Base-by-base conservation (phyloP, 2,888 invertebrate genomes). In the Drosophila melanocephala region DNA sequence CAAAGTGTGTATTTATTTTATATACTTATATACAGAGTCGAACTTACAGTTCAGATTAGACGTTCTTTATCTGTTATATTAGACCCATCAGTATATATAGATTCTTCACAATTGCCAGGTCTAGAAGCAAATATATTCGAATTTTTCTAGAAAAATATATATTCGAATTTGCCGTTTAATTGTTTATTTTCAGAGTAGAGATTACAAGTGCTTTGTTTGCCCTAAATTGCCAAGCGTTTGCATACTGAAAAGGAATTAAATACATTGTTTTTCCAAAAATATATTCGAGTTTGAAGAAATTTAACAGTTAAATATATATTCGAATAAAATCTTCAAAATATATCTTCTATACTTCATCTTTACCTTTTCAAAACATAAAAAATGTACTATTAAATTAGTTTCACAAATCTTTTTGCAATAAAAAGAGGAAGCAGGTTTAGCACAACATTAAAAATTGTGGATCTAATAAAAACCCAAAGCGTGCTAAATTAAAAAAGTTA, bases 31-130 rank as follows among this genome's bases (percentile, higher is more conserved):
- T 16, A 16, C 47, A 26, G 5, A 9, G 47, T 47, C 4, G 16
- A 47, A 16, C 47, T 47, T 47, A 5, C 5, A 28, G 47, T 16
- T 33, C 7, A 37, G 56, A 57, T 57, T 57, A 10, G 22, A 47
- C n/a, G 9, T 47, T 47, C 44, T 50, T 68, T 39, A 68, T 68
- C 69, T 68, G 26, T 47, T 14, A 14, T 7, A 14, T 14, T 39
- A n/a, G 14, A n/a, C 5, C 28, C 26, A 7, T 57, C 57, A 19
- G 5, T 35, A 6, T 3, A 28, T 10, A 35, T 28, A 14, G 2
- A n/a, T n/a, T 42, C n/a, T 5, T 42, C 10, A 42, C n/a, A n/a
- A 42, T 12, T 37, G 37, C 5, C 37, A 37, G 37, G 19, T 37
- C 37, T 37, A 37, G 19, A 14, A 16, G 16, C 5, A 35, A 35